These are phyloP conservation scores for Otocyon megalotis DNA, from an alignment of 2,113 vertebrate species.

Conservation along the genomic window DNA sequence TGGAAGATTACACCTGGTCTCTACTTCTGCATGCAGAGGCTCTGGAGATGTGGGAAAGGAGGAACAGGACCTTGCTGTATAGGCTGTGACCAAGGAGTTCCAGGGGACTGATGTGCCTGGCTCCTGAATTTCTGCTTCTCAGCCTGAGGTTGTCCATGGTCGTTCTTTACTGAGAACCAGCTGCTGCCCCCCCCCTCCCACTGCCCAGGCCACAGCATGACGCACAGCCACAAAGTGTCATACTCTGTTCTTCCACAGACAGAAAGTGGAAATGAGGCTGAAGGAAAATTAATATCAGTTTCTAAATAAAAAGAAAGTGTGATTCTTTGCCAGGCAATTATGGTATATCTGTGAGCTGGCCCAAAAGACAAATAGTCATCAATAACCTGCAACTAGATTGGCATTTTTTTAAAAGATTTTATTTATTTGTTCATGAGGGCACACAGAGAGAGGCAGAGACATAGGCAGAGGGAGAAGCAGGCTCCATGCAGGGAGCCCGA, in stretches of 20 bases:
- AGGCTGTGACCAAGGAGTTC: not conserved
- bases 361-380: not conserved
- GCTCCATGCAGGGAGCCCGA: no score
- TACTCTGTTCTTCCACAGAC: accelerated
- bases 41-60: not conserved
- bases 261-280: not conserved
- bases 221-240: not conserved
- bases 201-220: accelerated
- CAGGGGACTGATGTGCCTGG: no score
- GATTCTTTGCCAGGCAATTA: not conserved
- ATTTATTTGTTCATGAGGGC: no score
- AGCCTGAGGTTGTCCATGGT: accelerated
- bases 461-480: no score
- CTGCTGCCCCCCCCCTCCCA: no score
- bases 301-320: not conserved
- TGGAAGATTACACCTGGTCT: not conserved
- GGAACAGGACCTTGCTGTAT: not conserved
- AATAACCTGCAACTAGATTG: not conserved
- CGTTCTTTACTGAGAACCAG: not conserved
- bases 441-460: no score
- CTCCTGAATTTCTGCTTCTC: no score
- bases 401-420: no score
- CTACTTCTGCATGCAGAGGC: not conserved
- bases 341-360: not conserved
- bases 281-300: not conserved